Percentiles rank a stretch among this genome's conserved stretches.
phyloP scores from a whole-genome alignment of 2,113 vertebrate genomes.

The Atractosteus spatula region DNA sequence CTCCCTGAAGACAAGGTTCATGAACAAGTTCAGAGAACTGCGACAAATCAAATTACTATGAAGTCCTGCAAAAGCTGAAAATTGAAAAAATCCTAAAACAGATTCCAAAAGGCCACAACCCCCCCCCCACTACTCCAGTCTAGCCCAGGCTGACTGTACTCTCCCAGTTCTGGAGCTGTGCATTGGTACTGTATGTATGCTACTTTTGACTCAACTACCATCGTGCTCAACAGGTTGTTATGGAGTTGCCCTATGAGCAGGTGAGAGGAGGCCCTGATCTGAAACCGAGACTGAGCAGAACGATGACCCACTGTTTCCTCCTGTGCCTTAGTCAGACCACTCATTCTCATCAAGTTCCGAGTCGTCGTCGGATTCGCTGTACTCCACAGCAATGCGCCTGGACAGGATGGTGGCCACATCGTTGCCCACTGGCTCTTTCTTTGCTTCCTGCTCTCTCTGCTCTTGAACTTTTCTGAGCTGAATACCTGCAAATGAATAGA shows the following conservation, averaged over 20 bases:
- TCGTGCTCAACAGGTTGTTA: no score
- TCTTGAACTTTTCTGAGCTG: slow-evolving; percentile 93
- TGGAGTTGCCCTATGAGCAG: not conserved
- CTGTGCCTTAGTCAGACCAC: slow-evolving; percentile 77
- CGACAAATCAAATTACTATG: no score
- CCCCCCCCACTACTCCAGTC: no score
- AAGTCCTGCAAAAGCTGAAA: no score
- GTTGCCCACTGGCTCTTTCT: slow-evolving; percentile 85
- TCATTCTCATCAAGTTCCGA: slow-evolving; percentile 90
- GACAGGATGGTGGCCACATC: slow-evolving; percentile 90
- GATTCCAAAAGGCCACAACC: no score
- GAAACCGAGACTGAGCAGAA: slow-evolving; percentile 3
- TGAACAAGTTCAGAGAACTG: no score
- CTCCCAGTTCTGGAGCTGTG: no score
- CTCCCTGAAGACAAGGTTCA: no score
- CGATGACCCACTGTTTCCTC: not conserved
- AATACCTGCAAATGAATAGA: slow-evolving; percentile 65
- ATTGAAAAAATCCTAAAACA: no score
- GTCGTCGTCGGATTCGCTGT: slow-evolving; percentile 92
- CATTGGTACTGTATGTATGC: no score
- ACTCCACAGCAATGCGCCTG: slow-evolving; percentile 87
- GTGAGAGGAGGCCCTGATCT: slow-evolving; percentile 1
- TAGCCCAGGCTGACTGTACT: no score
- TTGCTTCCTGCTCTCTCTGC: slow-evolving; percentile 88
- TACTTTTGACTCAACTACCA: no score